A percentile compares a stretch with the other conserved stretches of the same genome.
These are phyloP conservation scores for Apamea anceps DNA, from an alignment of 2,888 invertebrate genomes.

Conservation along the genomic window DNA sequence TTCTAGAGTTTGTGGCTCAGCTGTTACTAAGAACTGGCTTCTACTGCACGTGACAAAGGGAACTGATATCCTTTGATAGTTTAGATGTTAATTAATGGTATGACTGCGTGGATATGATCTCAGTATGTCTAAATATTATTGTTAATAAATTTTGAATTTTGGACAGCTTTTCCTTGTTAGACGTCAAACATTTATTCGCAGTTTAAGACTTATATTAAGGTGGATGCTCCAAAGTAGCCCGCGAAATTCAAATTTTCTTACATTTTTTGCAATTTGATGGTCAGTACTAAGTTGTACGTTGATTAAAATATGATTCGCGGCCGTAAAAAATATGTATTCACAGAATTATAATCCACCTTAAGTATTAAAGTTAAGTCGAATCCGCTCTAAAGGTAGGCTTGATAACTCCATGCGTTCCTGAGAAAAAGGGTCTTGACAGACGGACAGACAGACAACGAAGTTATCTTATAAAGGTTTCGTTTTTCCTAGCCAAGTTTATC, in stretches of 20 bases:
- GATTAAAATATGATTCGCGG: no score
- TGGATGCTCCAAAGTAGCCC: no score
- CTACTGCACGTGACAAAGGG: background rate
- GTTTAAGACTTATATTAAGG: background rate
- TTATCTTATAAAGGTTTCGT: no score
- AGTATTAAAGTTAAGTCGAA: background rate
- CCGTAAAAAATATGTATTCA: no score
- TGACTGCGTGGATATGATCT: background rate
- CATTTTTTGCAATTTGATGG: no score
- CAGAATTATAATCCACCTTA: no score
- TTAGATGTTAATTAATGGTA: background rate
- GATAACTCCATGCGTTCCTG: no score
- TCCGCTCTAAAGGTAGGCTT: background rate
- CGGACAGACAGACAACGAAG: no score
- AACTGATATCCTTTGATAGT: slow-evolving; percentile 1
- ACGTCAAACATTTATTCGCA: background rate
- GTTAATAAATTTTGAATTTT: background rate
- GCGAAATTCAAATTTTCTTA: no score
- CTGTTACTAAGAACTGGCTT: background rate
- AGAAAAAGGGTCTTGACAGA: no score
- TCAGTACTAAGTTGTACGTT: no score
- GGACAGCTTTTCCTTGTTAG: background rate
- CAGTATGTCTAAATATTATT: background rate
- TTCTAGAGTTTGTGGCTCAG: slow-evolving; percentile 8
- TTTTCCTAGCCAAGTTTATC: no score